Base-by-base conservation (phyloP, 1,140 invertebrate species). In the Caenorhabditis brenneri region DNA sequence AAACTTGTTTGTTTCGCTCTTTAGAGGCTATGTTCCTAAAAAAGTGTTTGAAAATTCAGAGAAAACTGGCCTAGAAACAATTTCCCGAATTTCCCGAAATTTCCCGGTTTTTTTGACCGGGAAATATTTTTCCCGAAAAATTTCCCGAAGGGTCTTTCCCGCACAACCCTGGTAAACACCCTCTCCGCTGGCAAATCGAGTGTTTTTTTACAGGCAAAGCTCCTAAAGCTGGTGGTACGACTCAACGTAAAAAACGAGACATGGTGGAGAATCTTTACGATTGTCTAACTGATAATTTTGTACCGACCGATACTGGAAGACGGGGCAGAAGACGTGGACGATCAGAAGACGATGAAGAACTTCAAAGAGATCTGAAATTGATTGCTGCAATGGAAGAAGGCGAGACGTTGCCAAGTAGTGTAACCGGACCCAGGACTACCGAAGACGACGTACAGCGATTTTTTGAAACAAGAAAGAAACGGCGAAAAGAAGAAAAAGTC, bases 211-310 rank as follows among this genome's bases (percentile, higher is more conserved):
- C 89, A 31, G 88, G 88, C 81, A 89, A 89, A 79, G 82, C 87
- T 22, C 88, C 88, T 3, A 88, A 88, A 65, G 65, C 65, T 9
- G 65, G 58, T 33, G 88, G 82, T 10, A 55, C 74, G 16, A 48
- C 46, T 24, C 46, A 81, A 36, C 42, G 88, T 10, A 84, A 85
- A n/a, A 88, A 88, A 39, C 49, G 79, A n/a, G 86, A 88, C 29
- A 87, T 88, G 87, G 86, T 88, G 10, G 88, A 88, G 55, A 79
- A 69, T 42, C 84, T 89, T 6, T 91, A 83, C 78, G 88, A 89
- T 39, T 89, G 88, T 19, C 79, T 89, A 5, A 89, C 88, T 19
- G 88, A 86, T 48, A 90, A 91, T 84, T 89, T 89, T 48, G 88
- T 91, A 42, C 88, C 88, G 19, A 42, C 88, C 24, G 87, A 86